Evolutionary conservation across 2,888 invertebrate species (phyloP).

Genomic region (Lasioglossum leucozonium): DNA sequence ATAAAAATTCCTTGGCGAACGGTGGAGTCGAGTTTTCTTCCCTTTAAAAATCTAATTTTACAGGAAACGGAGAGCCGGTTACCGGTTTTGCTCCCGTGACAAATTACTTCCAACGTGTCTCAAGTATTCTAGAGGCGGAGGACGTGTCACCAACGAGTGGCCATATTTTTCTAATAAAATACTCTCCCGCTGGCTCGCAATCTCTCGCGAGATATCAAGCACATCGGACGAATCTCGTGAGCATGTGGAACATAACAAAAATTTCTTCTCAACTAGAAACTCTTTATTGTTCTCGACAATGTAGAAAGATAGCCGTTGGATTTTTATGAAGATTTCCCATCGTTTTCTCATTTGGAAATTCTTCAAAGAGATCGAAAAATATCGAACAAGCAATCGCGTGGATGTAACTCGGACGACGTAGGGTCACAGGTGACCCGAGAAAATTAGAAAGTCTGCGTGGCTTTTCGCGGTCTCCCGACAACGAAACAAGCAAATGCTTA

Average conservation of each 20-base stretch:
- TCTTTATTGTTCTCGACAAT: neutral
- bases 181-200: neutral
- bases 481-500: neutral
- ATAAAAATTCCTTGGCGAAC: neutral
- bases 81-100: neutral
- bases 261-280: too few species aligned
- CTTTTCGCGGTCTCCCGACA: slow-evolving; percentile 27
- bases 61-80: neutral
- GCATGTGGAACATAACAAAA: too few species aligned
- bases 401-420: neutral
- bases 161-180: neutral
- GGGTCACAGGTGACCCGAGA: neutral
- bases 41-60: slow-evolving; percentile 2
- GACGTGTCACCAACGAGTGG: neutral
- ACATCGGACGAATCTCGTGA: too few species aligned
- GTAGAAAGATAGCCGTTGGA: neutral
- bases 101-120: neutral
- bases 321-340: neutral
- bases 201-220: neutral
- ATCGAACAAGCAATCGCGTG: neutral
- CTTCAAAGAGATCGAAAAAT: neutral
- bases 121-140: neutral
- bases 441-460: slow-evolving; percentile 14
- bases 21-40: neutral
- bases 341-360: neutral